Percentiles rank a stretch among this genome's conserved stretches.
These are phyloP conservation scores for Microcebus ravelobensis DNA, from an alignment of 2,113 vertebrate genomes.

Conservation along the genomic window DNA sequence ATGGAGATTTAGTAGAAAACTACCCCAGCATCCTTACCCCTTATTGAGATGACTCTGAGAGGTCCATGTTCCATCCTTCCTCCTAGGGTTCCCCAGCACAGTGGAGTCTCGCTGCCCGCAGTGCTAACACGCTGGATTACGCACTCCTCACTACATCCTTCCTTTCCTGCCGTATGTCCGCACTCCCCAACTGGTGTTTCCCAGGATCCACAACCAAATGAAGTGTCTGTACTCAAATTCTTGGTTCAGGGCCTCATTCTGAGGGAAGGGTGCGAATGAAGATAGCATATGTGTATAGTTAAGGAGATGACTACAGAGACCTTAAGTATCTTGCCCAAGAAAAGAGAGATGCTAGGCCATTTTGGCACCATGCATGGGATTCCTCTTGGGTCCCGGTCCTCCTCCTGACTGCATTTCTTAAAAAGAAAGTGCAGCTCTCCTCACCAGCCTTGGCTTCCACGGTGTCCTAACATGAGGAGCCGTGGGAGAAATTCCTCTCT, in stretches of 20 bases:
- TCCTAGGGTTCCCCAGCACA: neutral
- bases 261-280: neutral
- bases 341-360: fast-evolving
- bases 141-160: fast-evolving
- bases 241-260: neutral
- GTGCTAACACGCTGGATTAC: fast-evolving
- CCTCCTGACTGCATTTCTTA: neutral
- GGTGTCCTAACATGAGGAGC: neutral
- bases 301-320: neutral
- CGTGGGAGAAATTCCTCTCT: neutral
- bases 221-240: neutral
- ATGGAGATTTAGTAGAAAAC: neutral
- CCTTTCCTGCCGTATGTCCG: too few relatives aligned
- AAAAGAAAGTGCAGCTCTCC: neutral
- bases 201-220: neutral
- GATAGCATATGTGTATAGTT: neutral
- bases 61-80: fast-evolving
- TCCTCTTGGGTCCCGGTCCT: fast-evolving
- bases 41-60: neutral
- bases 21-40: neutral
- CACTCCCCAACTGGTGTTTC: neutral
- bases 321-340: neutral
- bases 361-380: fast-evolving
- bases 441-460: too few relatives aligned
- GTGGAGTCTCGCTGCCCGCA: fast-evolving